Evolutionary conservation across 2,113 vertebrate genomes (phyloP).

Genomic region (Oceanodroma tethys): DNA sequence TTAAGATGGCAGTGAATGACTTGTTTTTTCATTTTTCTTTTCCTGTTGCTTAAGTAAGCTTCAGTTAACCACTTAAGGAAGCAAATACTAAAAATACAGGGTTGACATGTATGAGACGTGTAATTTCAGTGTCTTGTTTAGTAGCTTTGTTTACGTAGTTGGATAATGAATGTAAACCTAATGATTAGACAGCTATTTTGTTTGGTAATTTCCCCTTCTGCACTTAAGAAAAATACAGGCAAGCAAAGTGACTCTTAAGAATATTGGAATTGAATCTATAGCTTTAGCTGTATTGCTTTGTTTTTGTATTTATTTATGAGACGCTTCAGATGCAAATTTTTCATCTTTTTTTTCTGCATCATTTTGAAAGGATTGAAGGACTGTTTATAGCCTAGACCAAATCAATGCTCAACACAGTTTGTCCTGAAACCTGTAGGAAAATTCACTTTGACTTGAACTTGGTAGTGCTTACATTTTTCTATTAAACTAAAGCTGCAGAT

Average conservation of each 20-base stretch:
- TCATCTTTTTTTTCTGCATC: rapidly evolving
- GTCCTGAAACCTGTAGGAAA: background rate
- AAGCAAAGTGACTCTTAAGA: background rate
- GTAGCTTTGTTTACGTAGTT: background rate
- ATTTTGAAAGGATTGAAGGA: background rate
- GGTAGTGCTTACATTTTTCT: background rate
- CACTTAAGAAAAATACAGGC: background rate
- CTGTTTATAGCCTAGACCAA: background rate
- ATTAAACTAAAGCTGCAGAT: background rate
- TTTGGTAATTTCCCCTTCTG: background rate
- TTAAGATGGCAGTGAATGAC: background rate
- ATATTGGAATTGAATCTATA: background rate
- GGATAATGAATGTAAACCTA: background rate
- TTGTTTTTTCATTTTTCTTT: background rate
- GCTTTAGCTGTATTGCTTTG: background rate
- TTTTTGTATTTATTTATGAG: background rate
- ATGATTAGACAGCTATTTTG: background rate
- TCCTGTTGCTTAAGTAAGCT: background rate
- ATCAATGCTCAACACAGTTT: background rate
- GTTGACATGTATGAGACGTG: background rate
- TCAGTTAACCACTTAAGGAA: background rate
- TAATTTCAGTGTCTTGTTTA: background rate
- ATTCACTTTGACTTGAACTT: background rate
- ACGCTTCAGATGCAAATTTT: background rate
- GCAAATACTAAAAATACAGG: background rate